Evolutionary conservation across 1,140 invertebrate species (phyloP), one percentile per base, ranked within the genome.

Genomic region (Chlorops oryzae): DNA sequence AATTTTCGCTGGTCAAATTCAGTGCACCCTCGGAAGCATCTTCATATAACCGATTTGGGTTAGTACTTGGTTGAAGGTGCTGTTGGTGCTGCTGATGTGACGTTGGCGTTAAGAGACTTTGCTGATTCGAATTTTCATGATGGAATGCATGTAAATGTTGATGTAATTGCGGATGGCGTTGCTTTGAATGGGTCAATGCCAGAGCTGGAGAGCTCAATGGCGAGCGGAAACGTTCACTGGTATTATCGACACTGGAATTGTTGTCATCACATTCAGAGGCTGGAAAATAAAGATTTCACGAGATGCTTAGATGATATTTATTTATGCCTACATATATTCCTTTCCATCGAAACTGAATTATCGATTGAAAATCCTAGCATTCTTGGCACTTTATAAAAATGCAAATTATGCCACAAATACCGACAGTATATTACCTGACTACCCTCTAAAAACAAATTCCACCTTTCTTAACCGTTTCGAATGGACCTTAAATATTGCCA

Each of bases 221-320:
- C 5, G 66, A 69, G 1, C 61, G 59, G 27, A 65, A 70, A 22
- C 66, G 66, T 48, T 70, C 66, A 51, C 66, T 70, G 7, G 65
- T 65, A 20, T 62, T 70, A 43, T 62, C 66, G 43, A 61, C 59
- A 47, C 63, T 69, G 15, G 65, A 69, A 45, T 65, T 69, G 41
- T 69, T 69, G 50, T 70, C 66, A 44, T 66, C 66, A 48, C 66
- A 69, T 55, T 70, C 66, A 5, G 66, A 70, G 22, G 62, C 66
- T 70, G 42, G 2, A 41, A 58, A 38, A 24, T n/a, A 41, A 46
- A 44, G 3, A 13, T n/a, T n/a, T n/a, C n/a, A n/a, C n/a, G n/a
- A n/a, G n/a, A n/a, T n/a, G n/a, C n/a, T n/a, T n/a, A n/a, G n/a
- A n/a, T n/a, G n/a, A n/a, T n/a, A n/a, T n/a, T n/a, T n/a, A n/a